Base-by-base conservation (phyloP, 2,797 vertebrate species). In the Phylloscopus collybita region DNA sequence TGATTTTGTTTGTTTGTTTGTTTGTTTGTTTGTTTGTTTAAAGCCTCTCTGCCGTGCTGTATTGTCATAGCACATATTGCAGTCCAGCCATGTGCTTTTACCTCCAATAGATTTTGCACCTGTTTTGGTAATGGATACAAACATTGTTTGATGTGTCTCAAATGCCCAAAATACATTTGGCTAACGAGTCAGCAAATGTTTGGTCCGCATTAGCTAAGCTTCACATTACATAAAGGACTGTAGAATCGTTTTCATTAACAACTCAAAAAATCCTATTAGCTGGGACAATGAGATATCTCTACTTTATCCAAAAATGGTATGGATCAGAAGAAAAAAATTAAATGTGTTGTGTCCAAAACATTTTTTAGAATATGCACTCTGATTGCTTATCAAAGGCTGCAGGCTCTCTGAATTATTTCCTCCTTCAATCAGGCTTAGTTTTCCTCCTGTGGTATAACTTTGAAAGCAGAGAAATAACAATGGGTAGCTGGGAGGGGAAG, bases 381-480 rank as follows among this genome's bases (percentile, higher is more conserved):
- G 38, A 44, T 80, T 71, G 27, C 88, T 97, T 93, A 91, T 93
- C 93, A 85, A 79, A 78, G 50, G 15, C 45, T 88, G n/a, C 90
- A 96, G 91, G 15, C 71, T 78, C 30, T 56, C 40, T 60, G 76
- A 90, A 96, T 66, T 90, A 91, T 82, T 96, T 96, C 92, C 95
- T 93, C 47, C 86, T 85, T 84, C 53, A 74, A 14, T 95, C 50
- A 59, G 38, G 53, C 54, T 84, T 91, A 32, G 56, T 91, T 93
- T 94, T 86, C 60, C 38, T 95, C 34, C 50, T 61, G 5, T 81
- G 34, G 14, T 88, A 53, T 61, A 42, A 66, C 34, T 86, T 80
- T 81, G 76, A 93, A 92, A 97, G 91, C 76, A 66, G 87, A 60
- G 80, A 34, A 90, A 73, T 79, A 93, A 95, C 94, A 96, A 95